Conservation (phyloP, 2,113 vertebrate genomes). For the Hemiprocne comata region DNA sequence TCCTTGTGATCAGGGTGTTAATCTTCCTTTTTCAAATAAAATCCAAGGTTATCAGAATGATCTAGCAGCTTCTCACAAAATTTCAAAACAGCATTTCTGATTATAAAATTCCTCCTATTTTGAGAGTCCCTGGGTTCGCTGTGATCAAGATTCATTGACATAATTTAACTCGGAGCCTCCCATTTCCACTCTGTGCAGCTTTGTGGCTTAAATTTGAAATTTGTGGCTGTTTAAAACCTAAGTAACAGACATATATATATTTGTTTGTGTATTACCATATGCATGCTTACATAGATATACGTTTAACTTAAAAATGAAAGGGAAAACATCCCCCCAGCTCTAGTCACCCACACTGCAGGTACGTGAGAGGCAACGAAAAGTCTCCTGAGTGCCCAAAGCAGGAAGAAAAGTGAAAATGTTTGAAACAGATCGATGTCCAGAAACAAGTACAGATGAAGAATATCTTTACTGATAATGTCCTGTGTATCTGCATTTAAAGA, state of each 20-base stretch:
- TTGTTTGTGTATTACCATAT: rapidly evolving
- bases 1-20: constrained; percentile 22
- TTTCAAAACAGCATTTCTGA: not conserved
- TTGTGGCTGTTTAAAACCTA: not conserved
- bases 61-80: not conserved
- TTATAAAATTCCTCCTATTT: not conserved
- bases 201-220: not conserved
- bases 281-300: not conserved
- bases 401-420: not conserved
- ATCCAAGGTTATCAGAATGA: not conserved
- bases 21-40: constrained; percentile 34
- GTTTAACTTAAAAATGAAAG: rapidly evolving
- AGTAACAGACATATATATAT: not conserved
- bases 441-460: not conserved
- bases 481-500: not conserved
- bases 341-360: not conserved
- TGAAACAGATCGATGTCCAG: not conserved
- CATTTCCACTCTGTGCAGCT: not conserved
- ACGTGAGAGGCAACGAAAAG: not conserved
- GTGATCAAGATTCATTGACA: not conserved
- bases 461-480: not conserved
- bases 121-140: not conserved
- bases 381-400: not conserved
- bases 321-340: not conserved
- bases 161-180: not conserved